Evolutionary conservation across 2,888 invertebrate genomes (phyloP).

Genomic region (Tineola bisselliella): DNA sequence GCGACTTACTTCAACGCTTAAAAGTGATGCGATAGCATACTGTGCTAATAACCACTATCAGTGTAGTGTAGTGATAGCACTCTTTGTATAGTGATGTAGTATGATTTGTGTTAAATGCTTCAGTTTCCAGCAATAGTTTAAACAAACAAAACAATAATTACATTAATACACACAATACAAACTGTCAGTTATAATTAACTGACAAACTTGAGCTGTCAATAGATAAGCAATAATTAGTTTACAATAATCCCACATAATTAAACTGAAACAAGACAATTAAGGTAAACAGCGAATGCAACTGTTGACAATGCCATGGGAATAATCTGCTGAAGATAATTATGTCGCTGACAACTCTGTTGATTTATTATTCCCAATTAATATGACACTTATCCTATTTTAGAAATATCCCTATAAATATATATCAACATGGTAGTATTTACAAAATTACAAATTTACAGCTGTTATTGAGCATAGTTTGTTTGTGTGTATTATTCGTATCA

Average conservation of each 20-base stretch:
- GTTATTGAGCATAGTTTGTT: no score
- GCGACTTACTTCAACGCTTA: no score
- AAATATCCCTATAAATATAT: no score
- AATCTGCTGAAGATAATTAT: constrained; percentile 34
- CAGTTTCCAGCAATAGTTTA: no score
- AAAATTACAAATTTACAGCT: no score
- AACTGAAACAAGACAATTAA: constrained; percentile 19
- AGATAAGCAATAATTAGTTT: constrained; percentile 11
- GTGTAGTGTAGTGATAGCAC: no score
- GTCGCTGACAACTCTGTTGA: constrained; percentile 23
- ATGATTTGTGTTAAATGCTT: no score
- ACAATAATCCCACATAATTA: constrained; percentile 50
- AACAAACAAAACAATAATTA: not conserved
- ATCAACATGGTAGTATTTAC: no score
- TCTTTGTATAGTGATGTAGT: no score
- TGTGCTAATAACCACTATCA: no score
- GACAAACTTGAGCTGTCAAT: not conserved
- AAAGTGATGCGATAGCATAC: no score
- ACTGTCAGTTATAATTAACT: not conserved
- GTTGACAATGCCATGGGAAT: constrained; percentile 20
- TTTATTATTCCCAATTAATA: constrained; percentile 28
- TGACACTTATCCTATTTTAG: constrained; percentile 19
- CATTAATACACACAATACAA: not conserved
- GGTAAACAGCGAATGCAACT: constrained; percentile 11
- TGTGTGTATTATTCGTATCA: no score